Evolutionary conservation across 2,888 invertebrate genomes (phyloP).

Genomic region (Napeogenes sylphis): DNA sequence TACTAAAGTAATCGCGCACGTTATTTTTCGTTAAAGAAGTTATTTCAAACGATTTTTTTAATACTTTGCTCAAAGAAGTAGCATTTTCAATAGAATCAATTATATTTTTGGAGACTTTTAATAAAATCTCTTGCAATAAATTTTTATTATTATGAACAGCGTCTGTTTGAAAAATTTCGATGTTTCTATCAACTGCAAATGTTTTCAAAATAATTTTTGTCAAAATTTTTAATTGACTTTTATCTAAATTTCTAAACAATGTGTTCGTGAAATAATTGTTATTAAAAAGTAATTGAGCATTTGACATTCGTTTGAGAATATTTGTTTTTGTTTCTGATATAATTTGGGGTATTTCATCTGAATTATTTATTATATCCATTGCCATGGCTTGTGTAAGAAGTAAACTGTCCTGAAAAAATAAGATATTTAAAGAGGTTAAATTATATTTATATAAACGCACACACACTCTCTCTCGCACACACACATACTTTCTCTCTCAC

Average conservation of each 20-base stretch:
- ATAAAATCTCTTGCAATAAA: conserved; percentile 49
- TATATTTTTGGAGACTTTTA: conserved; percentile 55
- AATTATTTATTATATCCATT: conserved; percentile 39
- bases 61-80: conserved; percentile 49
- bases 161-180: conserved; percentile 44
- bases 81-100: conserved; percentile 52
- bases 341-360: conserved; percentile 31
- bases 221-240: conserved; percentile 47
- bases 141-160: conserved; percentile 48
- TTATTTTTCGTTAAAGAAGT: conserved; percentile 44
- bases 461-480: too few species aligned
- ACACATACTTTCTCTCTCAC: too few species aligned
- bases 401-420: conserved; percentile 55
- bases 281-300: conserved; percentile 39
- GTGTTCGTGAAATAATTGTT: conserved; percentile 47
- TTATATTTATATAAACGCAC: background rate
- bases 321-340: conserved; percentile 46
- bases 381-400: conserved; percentile 56
- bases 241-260: conserved; percentile 53
- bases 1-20: conserved; percentile 45
- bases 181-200: conserved; percentile 38
- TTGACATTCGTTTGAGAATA: conserved; percentile 50
- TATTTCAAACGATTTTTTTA: conserved; percentile 56
- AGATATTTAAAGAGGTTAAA: conserved; percentile 1
- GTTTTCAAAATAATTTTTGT: conserved; percentile 56